A percentile compares a stretch with the other conserved stretches of the same genome.
Conservation (phyloP, 2,888 invertebrate genomes). For the Emmelina monodactyla region DNA sequence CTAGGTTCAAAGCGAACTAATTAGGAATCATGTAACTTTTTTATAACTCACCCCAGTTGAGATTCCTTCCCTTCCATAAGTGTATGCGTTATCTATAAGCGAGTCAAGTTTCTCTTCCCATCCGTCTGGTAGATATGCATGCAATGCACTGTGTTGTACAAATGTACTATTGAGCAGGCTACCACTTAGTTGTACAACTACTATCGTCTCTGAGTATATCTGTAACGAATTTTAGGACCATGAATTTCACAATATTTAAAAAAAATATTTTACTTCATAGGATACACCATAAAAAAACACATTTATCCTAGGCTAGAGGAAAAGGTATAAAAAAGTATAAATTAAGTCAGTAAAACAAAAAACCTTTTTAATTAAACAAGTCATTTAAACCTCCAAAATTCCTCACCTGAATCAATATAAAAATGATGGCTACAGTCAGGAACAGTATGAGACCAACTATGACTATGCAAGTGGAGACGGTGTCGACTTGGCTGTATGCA, state of each 20-base stretch:
- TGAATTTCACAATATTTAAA: too few species aligned
- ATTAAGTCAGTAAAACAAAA: not conserved
- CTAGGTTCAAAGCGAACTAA: too few species aligned
- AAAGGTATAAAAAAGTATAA: too few species aligned
- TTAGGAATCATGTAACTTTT: too few species aligned
- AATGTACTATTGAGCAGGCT: conserved; percentile 89
- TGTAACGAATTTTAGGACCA: conserved; percentile 32
- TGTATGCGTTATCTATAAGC: conserved; percentile 90
- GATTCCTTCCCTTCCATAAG: conserved; percentile 90
- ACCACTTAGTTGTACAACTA: conserved; percentile 86
- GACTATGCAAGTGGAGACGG: conserved; percentile 85
- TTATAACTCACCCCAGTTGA: conserved; percentile 82
- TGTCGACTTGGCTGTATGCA: conserved; percentile 81
- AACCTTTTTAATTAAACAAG: not conserved
- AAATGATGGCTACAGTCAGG: conserved; percentile 79
- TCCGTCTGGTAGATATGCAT: conserved; percentile 83
- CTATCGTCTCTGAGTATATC: conserved; percentile 94
- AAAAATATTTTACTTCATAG: too few species aligned
- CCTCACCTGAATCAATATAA: conserved; percentile 83
- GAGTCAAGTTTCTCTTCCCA: conserved; percentile 89
- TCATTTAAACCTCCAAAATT: not conserved
- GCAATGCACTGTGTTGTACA: conserved; percentile 86
- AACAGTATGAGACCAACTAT: conserved; percentile 86
- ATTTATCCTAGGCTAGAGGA: too few species aligned
- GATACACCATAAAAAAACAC: too few species aligned